Evolutionary conservation across 92 coral and sea anemone genomes (phyloP).

Genomic region (Porites rus): DNA sequence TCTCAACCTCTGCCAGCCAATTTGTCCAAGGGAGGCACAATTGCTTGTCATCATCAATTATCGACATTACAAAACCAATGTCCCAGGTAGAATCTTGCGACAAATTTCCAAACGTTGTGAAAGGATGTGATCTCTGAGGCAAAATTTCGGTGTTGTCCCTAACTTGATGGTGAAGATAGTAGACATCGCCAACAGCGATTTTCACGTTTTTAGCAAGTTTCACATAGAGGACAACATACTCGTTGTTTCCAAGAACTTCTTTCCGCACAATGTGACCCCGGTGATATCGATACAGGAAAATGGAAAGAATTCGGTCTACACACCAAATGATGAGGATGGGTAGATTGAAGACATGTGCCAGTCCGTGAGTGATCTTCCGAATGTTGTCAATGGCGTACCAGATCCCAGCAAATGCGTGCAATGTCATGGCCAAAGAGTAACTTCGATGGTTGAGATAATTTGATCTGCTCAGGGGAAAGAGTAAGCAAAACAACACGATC

Average conservation of each 20-base stretch:
- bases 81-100: constrained; percentile 59
- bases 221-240: constrained; percentile 47
- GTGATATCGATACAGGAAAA: constrained; percentile 47
- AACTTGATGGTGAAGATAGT: constrained; percentile 43
- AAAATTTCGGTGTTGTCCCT: constrained; percentile 18
- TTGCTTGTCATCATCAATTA: constrained; percentile 50
- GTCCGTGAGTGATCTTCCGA: constrained; percentile 66
- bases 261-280: constrained; percentile 35
- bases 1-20: constrained; percentile 48
- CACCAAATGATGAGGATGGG: constrained; percentile 68
- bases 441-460: constrained; percentile 58
- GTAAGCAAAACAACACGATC: constrained; percentile 59
- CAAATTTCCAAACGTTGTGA: constrained; percentile 60
- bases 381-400: constrained; percentile 70
- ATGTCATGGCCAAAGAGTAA: constrained; percentile 61
- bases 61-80: constrained; percentile 60
- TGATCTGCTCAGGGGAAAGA: constrained; percentile 65
- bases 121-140: constrained; percentile 71
- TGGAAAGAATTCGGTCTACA: constrained; percentile 53
- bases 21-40: constrained; percentile 59
- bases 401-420: constrained; percentile 55
- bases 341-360: constrained; percentile 57
- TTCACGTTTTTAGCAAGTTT: constrained; percentile 19
- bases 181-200: constrained; percentile 54
- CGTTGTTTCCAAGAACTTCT: constrained; percentile 53